Evolutionary conservation across 2,888 invertebrate species (phyloP).

Genomic region (Meta bourneti): DNA sequence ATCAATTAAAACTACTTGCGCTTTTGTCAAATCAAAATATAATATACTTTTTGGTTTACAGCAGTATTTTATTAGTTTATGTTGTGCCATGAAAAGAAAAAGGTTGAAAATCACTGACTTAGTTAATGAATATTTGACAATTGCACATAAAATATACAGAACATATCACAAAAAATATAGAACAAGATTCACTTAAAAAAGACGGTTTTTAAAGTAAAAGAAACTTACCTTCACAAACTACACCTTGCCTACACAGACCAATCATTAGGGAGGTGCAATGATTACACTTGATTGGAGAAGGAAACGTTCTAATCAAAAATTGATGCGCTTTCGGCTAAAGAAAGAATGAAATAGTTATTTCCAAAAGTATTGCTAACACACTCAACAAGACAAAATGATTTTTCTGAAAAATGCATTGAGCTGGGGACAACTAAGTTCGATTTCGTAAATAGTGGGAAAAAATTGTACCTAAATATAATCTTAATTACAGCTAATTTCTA

Average conservation of each 20-base stretch:
- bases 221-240: conserved; percentile 88
- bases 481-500: too few species aligned
- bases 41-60: too few species aligned
- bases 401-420: too few species aligned
- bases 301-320: conserved; percentile 95
- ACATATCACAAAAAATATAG: too few species aligned
- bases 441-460: too few species aligned
- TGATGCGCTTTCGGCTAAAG: conserved; percentile 87
- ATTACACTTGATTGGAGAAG: conserved; percentile 97
- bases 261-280: conserved; percentile 98
- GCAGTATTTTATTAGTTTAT: neutral
- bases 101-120: neutral
- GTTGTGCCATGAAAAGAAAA: neutral
- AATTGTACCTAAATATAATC: too few species aligned
- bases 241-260: conserved; percentile 96
- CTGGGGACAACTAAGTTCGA: too few species aligned
- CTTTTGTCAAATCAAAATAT: neutral
- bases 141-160: neutral
- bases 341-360: neutral
- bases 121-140: neutral
- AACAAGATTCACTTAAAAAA: too few species aligned
- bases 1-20: neutral
- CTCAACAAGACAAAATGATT: too few species aligned
- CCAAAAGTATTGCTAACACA: neutral
- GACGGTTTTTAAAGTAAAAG: neutral